Percentiles rank a stretch among this genome's conserved stretches.
phyloP scores from a whole-genome alignment of 2,888 invertebrate species.

The Hyalella azteca region DNA sequence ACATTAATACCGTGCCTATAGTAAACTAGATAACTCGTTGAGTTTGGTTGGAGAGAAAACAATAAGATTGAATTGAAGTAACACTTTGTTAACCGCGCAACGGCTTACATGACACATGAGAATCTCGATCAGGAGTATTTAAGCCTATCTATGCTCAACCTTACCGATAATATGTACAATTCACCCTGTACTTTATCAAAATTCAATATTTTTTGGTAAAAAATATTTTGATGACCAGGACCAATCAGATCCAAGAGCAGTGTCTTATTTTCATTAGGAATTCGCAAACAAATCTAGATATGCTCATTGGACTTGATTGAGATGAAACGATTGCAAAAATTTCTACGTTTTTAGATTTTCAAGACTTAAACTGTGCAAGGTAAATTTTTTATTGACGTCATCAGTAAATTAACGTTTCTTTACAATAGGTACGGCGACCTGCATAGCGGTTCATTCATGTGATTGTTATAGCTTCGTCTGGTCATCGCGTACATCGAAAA shows the following conservation, averaged over 20 bases:
- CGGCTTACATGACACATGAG: not conserved
- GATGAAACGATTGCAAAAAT: too few relatives aligned
- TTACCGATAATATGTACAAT: not conserved
- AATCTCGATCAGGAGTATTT: conserved; percentile 27
- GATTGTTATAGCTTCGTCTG: conserved; percentile 53
- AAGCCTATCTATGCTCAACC: not conserved
- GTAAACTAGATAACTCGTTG: not conserved
- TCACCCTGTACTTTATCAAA: conserved; percentile 3
- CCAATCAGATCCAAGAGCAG: too few relatives aligned
- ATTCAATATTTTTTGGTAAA: too few relatives aligned
- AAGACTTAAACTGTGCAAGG: not conserved
- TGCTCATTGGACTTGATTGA: too few relatives aligned
- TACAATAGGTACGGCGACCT: not conserved
- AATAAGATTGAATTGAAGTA: not conserved
- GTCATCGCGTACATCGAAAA: conserved; percentile 48
- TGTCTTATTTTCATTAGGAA: too few relatives aligned
- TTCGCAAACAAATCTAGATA: too few relatives aligned
- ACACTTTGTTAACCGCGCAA: not conserved
- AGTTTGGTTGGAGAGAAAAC: not conserved
- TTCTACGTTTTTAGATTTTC: too few relatives aligned
- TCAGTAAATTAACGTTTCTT: not conserved
- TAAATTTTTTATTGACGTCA: not conserved
- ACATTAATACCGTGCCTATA: not conserved
- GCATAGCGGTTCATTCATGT: too few relatives aligned
- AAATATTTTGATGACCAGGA: too few relatives aligned